Base-by-base conservation (phyloP, 2,888 invertebrate genomes). In the Smittia sp. region DNA sequence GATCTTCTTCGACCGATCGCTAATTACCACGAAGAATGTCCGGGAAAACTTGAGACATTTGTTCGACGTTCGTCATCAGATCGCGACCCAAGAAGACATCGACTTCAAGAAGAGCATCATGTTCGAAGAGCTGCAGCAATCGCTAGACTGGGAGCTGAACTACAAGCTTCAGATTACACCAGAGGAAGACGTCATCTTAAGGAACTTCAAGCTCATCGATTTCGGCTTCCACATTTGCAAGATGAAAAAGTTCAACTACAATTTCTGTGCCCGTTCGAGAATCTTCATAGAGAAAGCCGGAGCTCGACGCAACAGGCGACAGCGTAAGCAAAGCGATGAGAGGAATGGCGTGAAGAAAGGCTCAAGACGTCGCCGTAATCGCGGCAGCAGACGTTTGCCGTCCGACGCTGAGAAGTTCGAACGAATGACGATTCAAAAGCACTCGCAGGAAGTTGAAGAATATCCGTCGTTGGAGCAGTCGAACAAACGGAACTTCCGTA, bases 31-130 rank as follows among this genome's bases (percentile, higher is more conserved):
- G 3, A 76, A 77, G 24, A 81, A 84, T 77, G 80, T 84, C 9
- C 80, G 84, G 2, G 78, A 80, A 9, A 76, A 79, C 4, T 78
- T 81, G 1, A 84, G 84, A 74, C 86, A 85, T 76, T 80, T 88
- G 0, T 85, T 86, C 76, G 84, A 87, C 75, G 87, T 86, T 76
- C 86, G 87, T 75, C 85, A 85, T 75, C 85, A 84, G 65, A 86
- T 90, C 68, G 91, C 92, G 1, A 79, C 93, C 22, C 87, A 89
- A 0, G 93, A 93, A 82, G 93, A 93, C 79, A 84, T 90, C 0
- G 86, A 89, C 77, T 83, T 93, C 74, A 88, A 89, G 78, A 90
- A 89, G 13, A 86, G 91, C 41, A 86, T 87, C 76, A 84, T 91
- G 68, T 86, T 92, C 74, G 86, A 88, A 77, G 85, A 85, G 76